Base-by-base conservation (phyloP, 92 coral and sea anemone genomes). In the Phenganax stokvisi region DNA sequence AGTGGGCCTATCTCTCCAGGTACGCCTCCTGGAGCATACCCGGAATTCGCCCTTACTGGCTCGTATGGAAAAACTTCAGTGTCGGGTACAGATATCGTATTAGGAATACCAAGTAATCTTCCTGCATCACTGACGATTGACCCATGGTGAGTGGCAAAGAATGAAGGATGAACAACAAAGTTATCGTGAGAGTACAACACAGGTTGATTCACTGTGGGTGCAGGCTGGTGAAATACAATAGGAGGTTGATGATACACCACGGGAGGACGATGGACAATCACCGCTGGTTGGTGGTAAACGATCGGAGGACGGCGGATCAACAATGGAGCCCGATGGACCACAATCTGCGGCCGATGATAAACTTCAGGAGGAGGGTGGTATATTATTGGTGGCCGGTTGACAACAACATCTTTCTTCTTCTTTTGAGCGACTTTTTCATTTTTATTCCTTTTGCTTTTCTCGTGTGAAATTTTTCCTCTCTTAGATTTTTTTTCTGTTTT, bases 321-420 rank as follows among this genome's bases (percentile, higher is more conserved):
- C 44, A 96, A 89, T 0, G 99, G 99, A 12, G 99, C 99, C 37
- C 99, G 94, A 66, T 96, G 99, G 62, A 96, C 99, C 71, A 96
- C 99, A 86, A 96, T 96, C 64, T 92, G 96, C 30, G 99, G 99
- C 47, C 99, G 89, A 79, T 96, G 99, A 68, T 96, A 96, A 51
- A 96, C 87, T 80, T 96, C 99, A 68, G 99, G 99, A n/a, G 99
- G 99, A 10, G 99, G 99, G 80, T 96, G 99, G 54, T 96, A 96
- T 30, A 96, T 96, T n/a, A 96, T 96, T 13, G 99, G 99, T 56
- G 99, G 99, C 6, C 99, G 93, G 70, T 96, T 97, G 70, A 96
- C 92, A 16, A 96, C 96, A 15, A 96, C 91, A 47, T 84, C 91
- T 9, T 88, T 89, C 76, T 92, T 96, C 31, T 87, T 54, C 74